Base-by-base conservation (phyloP, 2,113 vertebrate genomes). In the Colistium nudipinnis region DNA sequence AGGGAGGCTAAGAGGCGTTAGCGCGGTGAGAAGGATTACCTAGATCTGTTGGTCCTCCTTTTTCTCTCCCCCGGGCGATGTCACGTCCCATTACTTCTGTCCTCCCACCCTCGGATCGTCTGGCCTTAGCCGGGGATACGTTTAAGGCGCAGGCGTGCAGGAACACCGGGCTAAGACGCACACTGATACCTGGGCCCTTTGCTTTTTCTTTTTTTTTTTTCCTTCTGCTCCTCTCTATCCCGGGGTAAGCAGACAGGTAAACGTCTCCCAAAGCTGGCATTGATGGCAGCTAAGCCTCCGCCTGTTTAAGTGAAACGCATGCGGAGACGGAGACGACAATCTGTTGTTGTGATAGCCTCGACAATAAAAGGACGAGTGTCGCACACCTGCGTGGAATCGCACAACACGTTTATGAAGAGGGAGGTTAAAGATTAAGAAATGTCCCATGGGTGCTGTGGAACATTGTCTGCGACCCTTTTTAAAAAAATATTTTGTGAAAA, bases 1-100 rank as follows among this genome's bases (percentile, higher is more conserved):
- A n/a, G n/a, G 70, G 59, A 79, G 68, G 78, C 68, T 77, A 78
- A 87, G 78, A 80, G 64, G 80, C 49, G 79, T 82, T 70, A 67
- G 74, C 76, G 60, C 66, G 74, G 83, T 90, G 87, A 89, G 86
- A 89, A 73, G 88, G 89, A 91, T 92, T 92, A 91, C 76, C 65
- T 70, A 22, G 62, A 89, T 88, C 84, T 87, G 71, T 81, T 81
- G 74, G 81, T 72, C 69, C 78, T 83, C 76, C 79, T 84, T 85
- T n/a, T 84, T 87, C 73, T 78, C 56, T 81, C 56, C 72, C 71
- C 43, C 14, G 20, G 76, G 48, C 62, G 9, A 84, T 82, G 88
- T 91, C 88, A 80, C 16, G 73, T 88, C 83, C 90, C 80, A 90
- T 91, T 91, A 91, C 85, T 87, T 78, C 80, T 90, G 82, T 64